phyloP scores from a whole-genome alignment of 2,888 invertebrate genomes.

The Ypsolopha sequella region DNA sequence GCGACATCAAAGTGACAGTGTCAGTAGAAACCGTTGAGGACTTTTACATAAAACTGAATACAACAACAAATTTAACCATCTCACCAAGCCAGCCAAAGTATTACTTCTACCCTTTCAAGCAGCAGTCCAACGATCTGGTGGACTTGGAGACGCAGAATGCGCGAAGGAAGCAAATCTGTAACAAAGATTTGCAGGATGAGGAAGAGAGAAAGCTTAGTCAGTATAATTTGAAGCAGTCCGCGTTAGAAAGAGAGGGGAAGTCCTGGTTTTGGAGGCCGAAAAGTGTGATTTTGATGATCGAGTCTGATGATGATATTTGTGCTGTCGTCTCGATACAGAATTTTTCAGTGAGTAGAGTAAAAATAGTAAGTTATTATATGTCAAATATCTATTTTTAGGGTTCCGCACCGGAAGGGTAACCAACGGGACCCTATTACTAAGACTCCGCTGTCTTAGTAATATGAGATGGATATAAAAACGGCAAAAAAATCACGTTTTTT shows the following conservation, averaged over 20 bases:
- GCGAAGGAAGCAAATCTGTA: slow-evolving; percentile 68
- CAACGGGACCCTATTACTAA: too few species aligned
- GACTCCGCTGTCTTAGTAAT: too few species aligned
- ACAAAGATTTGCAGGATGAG: slow-evolving; percentile 38
- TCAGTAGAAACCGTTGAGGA: slow-evolving; percentile 68
- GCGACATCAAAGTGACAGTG: slow-evolving; percentile 71
- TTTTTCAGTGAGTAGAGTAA: slow-evolving; percentile 74
- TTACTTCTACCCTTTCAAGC: slow-evolving; percentile 67
- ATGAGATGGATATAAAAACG: too few species aligned
- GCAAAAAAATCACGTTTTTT: too few species aligned
- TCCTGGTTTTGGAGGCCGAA: slow-evolving; percentile 47
- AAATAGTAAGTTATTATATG: too few species aligned
- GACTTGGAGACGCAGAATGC: slow-evolving; percentile 33
- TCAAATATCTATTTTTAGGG: too few species aligned
- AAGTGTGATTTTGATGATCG: slow-evolving; percentile 73
- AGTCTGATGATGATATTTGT: slow-evolving; percentile 76
- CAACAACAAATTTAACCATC: slow-evolving; percentile 45
- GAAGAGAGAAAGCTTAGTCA: slow-evolving; percentile 22
- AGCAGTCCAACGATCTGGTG: slow-evolving; percentile 27
- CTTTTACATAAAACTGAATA: slow-evolving; percentile 67
- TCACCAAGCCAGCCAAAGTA: slow-evolving; percentile 64
- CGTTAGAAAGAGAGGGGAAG: slow-evolving; percentile 17
- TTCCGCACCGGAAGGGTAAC: too few species aligned
- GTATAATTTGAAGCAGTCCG: slow-evolving; percentile 19
- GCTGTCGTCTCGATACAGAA: slow-evolving; percentile 86